These are phyloP conservation scores for Sycophaga agraensis DNA, from an alignment of 1,140 invertebrate genomes.

Conservation along the genomic window DNA sequence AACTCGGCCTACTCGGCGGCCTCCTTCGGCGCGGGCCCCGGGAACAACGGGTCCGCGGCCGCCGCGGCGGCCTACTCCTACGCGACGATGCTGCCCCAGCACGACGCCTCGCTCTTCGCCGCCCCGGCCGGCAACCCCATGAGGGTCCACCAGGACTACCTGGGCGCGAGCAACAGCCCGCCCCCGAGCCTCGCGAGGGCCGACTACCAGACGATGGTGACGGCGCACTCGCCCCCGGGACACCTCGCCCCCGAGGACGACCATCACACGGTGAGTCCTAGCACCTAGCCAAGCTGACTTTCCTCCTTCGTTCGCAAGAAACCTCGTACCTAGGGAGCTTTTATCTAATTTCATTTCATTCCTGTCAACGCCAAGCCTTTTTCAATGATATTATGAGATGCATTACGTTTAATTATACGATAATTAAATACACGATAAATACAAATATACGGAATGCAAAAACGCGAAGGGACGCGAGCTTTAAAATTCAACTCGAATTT, in stretches of 20 bases:
- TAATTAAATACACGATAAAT: too few relatives aligned
- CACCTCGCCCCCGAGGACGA: conserved; percentile 61
- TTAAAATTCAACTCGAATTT: too few relatives aligned
- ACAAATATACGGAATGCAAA: too few relatives aligned
- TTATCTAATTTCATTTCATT: too few relatives aligned
- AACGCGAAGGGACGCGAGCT: too few relatives aligned
- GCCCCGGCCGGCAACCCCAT: conserved; percentile 46
- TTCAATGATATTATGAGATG: too few relatives aligned
- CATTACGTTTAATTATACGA: too few relatives aligned
- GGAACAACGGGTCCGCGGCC: conserved; percentile 49
- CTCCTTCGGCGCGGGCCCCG: conserved; percentile 58
- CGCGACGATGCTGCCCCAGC: conserved; percentile 68
- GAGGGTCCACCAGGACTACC: conserved; percentile 61
- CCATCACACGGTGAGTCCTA: conserved; percentile 37
- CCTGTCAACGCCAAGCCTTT: too few relatives aligned
- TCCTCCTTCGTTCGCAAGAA: too few relatives aligned
- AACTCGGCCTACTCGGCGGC: conserved; percentile 67
- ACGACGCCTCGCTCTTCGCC: conserved; percentile 67
- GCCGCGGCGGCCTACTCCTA: conserved; percentile 61
- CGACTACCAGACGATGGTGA: conserved; percentile 68
- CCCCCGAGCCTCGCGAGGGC: conserved; percentile 60
- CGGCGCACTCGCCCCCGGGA: conserved; percentile 65
- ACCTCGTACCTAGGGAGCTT: too few relatives aligned
- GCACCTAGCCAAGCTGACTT: too few relatives aligned
- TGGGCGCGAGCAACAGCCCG: conserved; percentile 55